Percentiles rank a stretch among this genome's conserved stretches.
These are phyloP conservation scores for Tympanoctomys barrerae DNA, from an alignment of 2,797 vertebrate species.

Conservation along the genomic window DNA sequence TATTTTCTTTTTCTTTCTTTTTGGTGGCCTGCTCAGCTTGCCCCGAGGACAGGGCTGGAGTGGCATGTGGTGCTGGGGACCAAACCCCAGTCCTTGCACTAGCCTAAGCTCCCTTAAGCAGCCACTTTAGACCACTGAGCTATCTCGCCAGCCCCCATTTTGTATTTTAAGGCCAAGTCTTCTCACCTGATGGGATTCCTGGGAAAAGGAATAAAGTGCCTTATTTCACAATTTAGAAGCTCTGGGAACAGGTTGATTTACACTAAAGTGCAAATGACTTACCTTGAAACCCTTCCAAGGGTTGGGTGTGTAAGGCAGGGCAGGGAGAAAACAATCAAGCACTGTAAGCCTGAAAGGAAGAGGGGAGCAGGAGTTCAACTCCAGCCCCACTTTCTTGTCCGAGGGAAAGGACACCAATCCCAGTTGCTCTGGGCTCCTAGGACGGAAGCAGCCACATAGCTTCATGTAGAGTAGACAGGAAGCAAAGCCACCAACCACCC, in stretches of 20 bases:
- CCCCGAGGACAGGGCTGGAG: too few species aligned
- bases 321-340: neutral
- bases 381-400: neutral
- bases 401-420: neutral
- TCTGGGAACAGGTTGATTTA: constrained; percentile 1
- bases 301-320: neutral
- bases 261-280: constrained; percentile 56
- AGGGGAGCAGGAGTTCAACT: neutral
- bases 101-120: too few species aligned
- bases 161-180: constrained; percentile 17
- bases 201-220: constrained; percentile 1
- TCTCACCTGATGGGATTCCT: neutral
- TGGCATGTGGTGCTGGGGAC: too few species aligned
- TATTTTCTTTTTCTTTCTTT: neutral
- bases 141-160: neutral
- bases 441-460: neutral
- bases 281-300: neutral
- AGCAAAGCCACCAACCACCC: constrained; percentile 23
- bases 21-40: too few species aligned
- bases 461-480: constrained; percentile 30
- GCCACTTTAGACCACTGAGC: too few species aligned
- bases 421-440: neutral
- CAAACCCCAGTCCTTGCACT: too few species aligned
- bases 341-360: neutral
- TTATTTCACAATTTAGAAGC: neutral